Evolutionary conservation across 2,888 invertebrate genomes (phyloP).

Genomic region (Rotaria macrura): DNA sequence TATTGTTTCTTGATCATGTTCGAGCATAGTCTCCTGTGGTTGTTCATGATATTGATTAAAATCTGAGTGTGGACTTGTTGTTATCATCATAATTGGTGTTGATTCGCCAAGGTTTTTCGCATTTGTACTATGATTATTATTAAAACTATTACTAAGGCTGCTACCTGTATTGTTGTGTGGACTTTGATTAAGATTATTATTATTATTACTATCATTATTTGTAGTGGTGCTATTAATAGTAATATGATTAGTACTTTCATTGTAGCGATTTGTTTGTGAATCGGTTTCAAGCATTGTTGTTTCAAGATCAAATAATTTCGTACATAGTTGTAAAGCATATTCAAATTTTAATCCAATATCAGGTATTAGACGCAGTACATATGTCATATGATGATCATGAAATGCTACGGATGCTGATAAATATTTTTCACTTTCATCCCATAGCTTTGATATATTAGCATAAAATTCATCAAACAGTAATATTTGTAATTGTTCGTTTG

Average conservation of each 20-base stretch:
- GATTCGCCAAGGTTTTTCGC: neutral
- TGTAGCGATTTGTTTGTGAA: neutral
- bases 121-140: too few relatives aligned
- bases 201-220: neutral
- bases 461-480: constrained; percentile 18
- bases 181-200: neutral
- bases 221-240: too few relatives aligned
- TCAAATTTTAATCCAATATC: neutral
- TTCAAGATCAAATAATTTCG: constrained; percentile 7
- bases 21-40: neutral
- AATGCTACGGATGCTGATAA: neutral
- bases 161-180: too few relatives aligned
- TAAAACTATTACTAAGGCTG: neutral
- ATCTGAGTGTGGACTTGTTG: neutral
- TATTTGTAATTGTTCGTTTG: neutral
- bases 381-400: neutral
- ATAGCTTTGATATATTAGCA: neutral
- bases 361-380: neutral
- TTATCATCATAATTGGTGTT: neutral
- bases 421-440: neutral
- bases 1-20: neutral
- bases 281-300: neutral
- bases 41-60: neutral
- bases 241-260: neutral
- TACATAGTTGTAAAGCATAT: neutral